These are phyloP conservation scores for Rhynchophorus ferrugineus DNA, from an alignment of 1,140 invertebrate genomes.

Conservation along the genomic window DNA sequence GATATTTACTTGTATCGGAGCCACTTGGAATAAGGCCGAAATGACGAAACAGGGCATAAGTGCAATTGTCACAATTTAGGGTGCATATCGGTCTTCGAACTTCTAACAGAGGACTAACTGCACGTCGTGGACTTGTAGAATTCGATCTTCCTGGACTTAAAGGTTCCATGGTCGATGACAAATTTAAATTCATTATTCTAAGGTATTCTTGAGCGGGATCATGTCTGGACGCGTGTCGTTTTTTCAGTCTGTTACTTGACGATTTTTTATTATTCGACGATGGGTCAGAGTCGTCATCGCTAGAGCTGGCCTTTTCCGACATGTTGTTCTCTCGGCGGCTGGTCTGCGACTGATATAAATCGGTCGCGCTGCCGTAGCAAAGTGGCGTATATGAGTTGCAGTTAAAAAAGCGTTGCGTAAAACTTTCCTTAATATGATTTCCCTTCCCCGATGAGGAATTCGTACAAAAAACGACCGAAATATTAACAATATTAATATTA, in stretches of 20 bases:
- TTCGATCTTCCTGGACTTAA: constrained; percentile 8
- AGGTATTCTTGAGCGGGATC: background rate
- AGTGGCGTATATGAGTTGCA: too few species aligned
- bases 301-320: background rate
- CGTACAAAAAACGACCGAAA: too few species aligned
- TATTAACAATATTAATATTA: too few species aligned
- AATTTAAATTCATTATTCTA: constrained; percentile 3
- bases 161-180: constrained; percentile 1
- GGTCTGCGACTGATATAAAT: background rate
- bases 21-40: constrained; percentile 10
- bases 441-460: too few species aligned
- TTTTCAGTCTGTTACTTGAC: constrained; percentile 16
- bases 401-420: too few species aligned
- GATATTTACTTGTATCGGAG: constrained; percentile 19
- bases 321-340: background rate
- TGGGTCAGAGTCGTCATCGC: background rate
- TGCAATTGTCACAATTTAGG: constrained; percentile 63
- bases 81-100: constrained; percentile 63
- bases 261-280: too few species aligned
- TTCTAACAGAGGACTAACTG: constrained; percentile 60
- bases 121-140: constrained; percentile 52
- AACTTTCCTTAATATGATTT: too few species aligned
- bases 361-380: too few species aligned
- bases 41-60: constrained; percentile 1
- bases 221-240: background rate